Evolutionary conservation across 2,888 invertebrate species (phyloP).

Genomic region (Timema cristinae): DNA sequence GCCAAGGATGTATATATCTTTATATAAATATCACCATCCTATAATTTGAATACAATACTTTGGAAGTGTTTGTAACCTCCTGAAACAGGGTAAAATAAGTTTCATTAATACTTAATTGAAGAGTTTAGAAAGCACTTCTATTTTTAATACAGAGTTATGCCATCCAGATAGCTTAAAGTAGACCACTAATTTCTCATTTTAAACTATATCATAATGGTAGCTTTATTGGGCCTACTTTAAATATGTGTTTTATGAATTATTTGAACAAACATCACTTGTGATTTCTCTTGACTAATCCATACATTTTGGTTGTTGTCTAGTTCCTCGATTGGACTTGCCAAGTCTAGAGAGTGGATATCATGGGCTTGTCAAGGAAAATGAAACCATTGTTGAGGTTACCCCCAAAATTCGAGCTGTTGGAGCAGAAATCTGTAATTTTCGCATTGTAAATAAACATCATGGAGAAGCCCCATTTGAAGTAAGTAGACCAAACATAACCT

Average conservation of each 20-base stretch:
- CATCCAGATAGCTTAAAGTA: too few species aligned
- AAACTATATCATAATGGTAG: too few species aligned
- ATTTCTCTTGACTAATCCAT: not conserved
- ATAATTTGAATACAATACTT: too few species aligned
- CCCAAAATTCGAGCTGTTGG: slow-evolving; percentile 84
- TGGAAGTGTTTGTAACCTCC: too few species aligned
- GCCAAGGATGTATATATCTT: too few species aligned
- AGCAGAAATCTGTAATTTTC: slow-evolving; percentile 77
- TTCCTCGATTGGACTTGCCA: slow-evolving; percentile 69
- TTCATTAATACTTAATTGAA: too few species aligned
- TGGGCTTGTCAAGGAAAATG: slow-evolving; percentile 88
- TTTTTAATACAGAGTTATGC: too few species aligned
- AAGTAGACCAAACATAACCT: slow-evolving; percentile 32
- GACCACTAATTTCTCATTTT: not conserved
- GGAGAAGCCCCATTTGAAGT: slow-evolving; percentile 92
- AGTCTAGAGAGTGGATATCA: slow-evolving; percentile 87
- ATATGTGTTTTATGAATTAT: not conserved
- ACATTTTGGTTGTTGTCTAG: slow-evolving; percentile 47
- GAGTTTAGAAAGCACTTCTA: too few species aligned
- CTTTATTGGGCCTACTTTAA: too few species aligned
- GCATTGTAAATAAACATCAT: slow-evolving; percentile 87
- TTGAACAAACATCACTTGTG: not conserved
- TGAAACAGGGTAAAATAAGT: too few species aligned
- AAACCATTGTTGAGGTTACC: slow-evolving; percentile 86
- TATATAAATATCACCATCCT: too few species aligned